Conservation (phyloP, 2,888 invertebrate species). For the Diarsia rubi region DNA sequence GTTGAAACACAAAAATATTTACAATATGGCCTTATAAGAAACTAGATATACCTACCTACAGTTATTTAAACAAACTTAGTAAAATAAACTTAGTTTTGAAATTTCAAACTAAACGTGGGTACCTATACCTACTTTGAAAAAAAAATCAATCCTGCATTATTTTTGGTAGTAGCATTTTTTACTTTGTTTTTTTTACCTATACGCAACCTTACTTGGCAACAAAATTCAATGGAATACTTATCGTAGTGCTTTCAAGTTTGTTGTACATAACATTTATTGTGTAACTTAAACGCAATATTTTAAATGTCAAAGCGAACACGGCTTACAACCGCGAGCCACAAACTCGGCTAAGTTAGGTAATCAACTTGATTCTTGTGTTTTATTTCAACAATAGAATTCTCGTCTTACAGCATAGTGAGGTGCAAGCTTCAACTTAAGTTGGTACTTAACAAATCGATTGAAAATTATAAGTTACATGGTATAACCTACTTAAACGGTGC, state of each 20-base stretch:
- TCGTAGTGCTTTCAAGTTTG: slow-evolving; percentile 49
- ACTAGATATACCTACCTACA: no score
- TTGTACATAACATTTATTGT: slow-evolving; percentile 53
- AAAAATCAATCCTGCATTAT: slow-evolving; percentile 2
- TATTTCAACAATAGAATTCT: slow-evolving; percentile 55
- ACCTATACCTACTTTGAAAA: no score
- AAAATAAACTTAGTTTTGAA: not conserved
- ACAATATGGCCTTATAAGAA: no score
- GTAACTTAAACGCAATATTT: slow-evolving; percentile 61
- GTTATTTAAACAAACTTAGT: not conserved
- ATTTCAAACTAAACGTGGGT: not conserved
- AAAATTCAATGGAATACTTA: slow-evolving; percentile 48
- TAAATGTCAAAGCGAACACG: slow-evolving; percentile 64
- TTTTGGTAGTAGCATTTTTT: slow-evolving; percentile 5
- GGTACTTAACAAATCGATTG: slow-evolving; percentile 23
- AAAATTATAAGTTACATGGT: slow-evolving; percentile 30
- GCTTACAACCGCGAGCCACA: slow-evolving; percentile 24
- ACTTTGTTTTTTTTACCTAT: slow-evolving; percentile 14
- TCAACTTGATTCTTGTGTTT: slow-evolving; percentile 52
- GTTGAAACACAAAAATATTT: no score
- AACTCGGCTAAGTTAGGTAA: slow-evolving; percentile 57
- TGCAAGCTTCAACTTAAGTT: slow-evolving; percentile 10
- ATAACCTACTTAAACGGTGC: no score
- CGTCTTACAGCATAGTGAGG: slow-evolving; percentile 12
- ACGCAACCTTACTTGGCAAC: slow-evolving; percentile 33